Conservation (phyloP, 2,888 invertebrate species). For the Seladonia tumulorum region DNA sequence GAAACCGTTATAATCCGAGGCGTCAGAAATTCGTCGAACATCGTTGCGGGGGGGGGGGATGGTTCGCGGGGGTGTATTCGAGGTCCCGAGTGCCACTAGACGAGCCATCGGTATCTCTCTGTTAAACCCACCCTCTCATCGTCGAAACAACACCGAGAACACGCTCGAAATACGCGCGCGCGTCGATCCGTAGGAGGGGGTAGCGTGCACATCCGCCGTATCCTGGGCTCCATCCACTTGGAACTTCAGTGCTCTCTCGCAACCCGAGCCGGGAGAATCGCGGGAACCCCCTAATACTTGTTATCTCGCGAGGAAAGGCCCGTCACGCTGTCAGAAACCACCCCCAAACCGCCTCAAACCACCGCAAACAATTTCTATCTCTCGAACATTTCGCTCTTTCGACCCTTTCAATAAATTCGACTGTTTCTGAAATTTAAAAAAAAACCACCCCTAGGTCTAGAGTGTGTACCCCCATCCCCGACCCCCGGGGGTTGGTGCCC, state of each 20-base stretch:
- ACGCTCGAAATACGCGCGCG: slow-evolving; percentile 60
- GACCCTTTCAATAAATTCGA: neutral
- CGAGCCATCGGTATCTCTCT: slow-evolving; percentile 49
- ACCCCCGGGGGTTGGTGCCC: slow-evolving; percentile 5
- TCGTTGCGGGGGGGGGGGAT: neutral
- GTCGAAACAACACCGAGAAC: slow-evolving; percentile 62
- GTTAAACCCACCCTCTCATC: slow-evolving; percentile 35
- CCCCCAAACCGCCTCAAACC: neutral
- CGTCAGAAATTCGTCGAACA: slow-evolving; percentile 42
- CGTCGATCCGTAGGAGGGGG: slow-evolving; percentile 14
- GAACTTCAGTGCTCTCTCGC: slow-evolving; percentile 59
- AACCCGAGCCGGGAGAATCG: slow-evolving; percentile 53
- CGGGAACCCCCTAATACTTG: neutral
- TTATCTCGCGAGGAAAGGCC: neutral
- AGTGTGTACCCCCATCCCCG: neutral
- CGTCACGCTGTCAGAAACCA: neutral
- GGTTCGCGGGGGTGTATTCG: slow-evolving; percentile 20
- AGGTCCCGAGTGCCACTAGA: slow-evolving; percentile 46
- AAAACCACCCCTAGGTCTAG: neutral
- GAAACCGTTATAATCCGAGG: slow-evolving; percentile 33
- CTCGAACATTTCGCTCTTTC: neutral
- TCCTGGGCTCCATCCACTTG: slow-evolving; percentile 59
- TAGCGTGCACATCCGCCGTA: slow-evolving; percentile 29
- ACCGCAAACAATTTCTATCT: neutral
- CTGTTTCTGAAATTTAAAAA: neutral